A percentile compares a stretch with the other conserved stretches of the same genome.
Conservation (phyloP, 2,888 invertebrate genomes). For the Leptogaster cylindrica region DNA sequence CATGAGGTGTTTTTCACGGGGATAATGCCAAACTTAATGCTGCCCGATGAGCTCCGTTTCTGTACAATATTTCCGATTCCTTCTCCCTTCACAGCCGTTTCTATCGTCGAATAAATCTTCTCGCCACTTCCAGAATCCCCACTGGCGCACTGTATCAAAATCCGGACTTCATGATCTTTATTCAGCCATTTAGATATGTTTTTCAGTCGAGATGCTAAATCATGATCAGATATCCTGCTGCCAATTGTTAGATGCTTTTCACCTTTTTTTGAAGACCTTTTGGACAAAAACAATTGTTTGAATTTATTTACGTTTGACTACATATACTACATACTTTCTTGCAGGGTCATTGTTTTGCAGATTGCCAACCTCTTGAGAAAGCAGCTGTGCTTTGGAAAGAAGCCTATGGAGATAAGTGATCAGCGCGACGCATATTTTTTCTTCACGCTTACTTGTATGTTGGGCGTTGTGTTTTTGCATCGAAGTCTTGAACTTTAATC, state of each 20-base stretch:
- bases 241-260: conserved; percentile 71
- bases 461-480: conserved; percentile 71
- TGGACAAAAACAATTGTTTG: background rate
- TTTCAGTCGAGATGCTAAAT: conserved; percentile 69
- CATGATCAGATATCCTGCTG: conserved; percentile 70
- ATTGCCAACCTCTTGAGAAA: conserved; percentile 64
- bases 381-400: conserved; percentile 71
- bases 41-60: conserved; percentile 68
- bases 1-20: conserved; percentile 57
- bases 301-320: background rate
- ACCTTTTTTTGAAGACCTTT: conserved; percentile 65
- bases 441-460: conserved; percentile 67
- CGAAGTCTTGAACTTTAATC: conserved; percentile 71
- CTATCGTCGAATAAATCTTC: conserved; percentile 66
- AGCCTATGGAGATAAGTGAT: conserved; percentile 60
- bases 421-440: background rate
- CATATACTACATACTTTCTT: conserved; percentile 10
- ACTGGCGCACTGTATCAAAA: conserved; percentile 55
- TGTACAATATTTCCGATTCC: conserved; percentile 67
- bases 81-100: conserved; percentile 63
- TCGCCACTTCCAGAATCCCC: conserved; percentile 59
- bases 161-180: conserved; percentile 70
- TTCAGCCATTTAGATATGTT: conserved; percentile 71
- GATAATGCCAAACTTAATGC: conserved; percentile 69
- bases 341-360: background rate